Conservation (phyloP, 1,140 invertebrate genomes). For the Drosophila eugracilis region DNA sequence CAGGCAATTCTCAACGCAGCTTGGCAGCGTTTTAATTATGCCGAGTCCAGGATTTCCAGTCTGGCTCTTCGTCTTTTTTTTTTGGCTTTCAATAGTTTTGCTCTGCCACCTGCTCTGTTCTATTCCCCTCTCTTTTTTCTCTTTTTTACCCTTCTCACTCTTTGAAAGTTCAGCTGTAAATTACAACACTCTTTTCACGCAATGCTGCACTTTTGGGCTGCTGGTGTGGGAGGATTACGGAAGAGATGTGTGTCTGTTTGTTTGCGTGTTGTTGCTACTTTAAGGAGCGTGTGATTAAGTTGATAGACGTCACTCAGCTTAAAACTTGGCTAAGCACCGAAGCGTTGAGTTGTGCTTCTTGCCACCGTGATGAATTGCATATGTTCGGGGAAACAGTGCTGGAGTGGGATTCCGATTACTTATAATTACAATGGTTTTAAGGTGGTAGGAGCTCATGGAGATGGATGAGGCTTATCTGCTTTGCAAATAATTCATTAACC, state of each 20-base stretch:
- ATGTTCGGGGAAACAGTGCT: constrained; percentile 17
- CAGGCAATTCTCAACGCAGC: constrained; percentile 53
- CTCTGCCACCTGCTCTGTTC: constrained; percentile 39
- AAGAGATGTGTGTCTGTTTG: not conserved
- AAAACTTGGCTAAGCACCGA: constrained; percentile 33
- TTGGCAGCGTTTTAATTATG: constrained; percentile 71
- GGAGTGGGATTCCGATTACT: not conserved
- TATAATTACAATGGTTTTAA: not conserved
- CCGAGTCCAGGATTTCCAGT: constrained; percentile 36
- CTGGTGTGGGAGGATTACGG: constrained; percentile 3
- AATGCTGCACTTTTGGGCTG: constrained; percentile 72
- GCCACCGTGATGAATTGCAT: constrained; percentile 61
- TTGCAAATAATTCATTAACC: not conserved
- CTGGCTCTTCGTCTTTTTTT: constrained; percentile 10
- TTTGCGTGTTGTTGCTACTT: constrained; percentile 4
- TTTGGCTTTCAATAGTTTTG: constrained; percentile 35
- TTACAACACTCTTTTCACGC: constrained; percentile 79
- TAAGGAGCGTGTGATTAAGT: constrained; percentile 66
- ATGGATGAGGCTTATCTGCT: not conserved
- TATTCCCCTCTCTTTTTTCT: not conserved
- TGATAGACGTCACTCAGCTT: constrained; percentile 62
- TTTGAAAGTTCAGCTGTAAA: constrained; percentile 56
- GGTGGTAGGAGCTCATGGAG: not conserved
- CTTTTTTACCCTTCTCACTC: not conserved
- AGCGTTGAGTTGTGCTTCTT: constrained; percentile 28